Percentiles rank a stretch among this genome's conserved stretches.
Conservation (phyloP, 2,797 vertebrate genomes). For the Phylloscopus collybita region DNA sequence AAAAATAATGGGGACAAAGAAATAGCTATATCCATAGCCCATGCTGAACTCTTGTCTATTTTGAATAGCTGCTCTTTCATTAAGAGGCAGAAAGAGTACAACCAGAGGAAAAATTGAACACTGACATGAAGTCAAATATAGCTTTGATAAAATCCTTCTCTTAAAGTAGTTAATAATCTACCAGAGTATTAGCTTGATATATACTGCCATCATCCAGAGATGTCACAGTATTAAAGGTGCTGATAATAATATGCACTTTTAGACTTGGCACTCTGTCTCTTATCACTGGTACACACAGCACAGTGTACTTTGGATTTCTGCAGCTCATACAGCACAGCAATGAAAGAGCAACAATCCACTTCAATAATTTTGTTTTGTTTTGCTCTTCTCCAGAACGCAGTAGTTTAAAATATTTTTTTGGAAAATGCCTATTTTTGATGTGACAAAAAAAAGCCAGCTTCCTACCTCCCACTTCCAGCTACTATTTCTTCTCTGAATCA, state of each 20-base stretch:
- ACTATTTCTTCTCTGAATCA: slow-evolving; percentile 40
- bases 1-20: neutral
- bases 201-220: neutral
- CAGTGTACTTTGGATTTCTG: neutral
- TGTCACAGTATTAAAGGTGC: neutral
- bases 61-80: neutral
- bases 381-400: neutral
- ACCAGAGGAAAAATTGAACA: neutral
- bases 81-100: neutral
- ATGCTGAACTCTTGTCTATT: neutral
- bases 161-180: slow-evolving; percentile 49
- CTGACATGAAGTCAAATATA: neutral
- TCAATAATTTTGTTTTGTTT: slow-evolving; percentile 23
- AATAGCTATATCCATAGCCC: neutral
- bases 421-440: slow-evolving; percentile 35
- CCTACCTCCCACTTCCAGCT: slow-evolving; percentile 45
- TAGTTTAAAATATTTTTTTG: slow-evolving; percentile 22
- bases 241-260: slow-evolving; percentile 13
- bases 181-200: neutral
- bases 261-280: neutral
- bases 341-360: slow-evolving; percentile 18
- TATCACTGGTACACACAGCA: neutral
- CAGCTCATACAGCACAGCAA: neutral
- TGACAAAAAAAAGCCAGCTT: slow-evolving; percentile 15
- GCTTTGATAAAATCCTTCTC: neutral